A percentile compares a stretch with the other conserved stretches of the same genome.
These are phyloP conservation scores for Ips typographus DNA, from an alignment of 1,140 invertebrate genomes.

Conservation along the genomic window DNA sequence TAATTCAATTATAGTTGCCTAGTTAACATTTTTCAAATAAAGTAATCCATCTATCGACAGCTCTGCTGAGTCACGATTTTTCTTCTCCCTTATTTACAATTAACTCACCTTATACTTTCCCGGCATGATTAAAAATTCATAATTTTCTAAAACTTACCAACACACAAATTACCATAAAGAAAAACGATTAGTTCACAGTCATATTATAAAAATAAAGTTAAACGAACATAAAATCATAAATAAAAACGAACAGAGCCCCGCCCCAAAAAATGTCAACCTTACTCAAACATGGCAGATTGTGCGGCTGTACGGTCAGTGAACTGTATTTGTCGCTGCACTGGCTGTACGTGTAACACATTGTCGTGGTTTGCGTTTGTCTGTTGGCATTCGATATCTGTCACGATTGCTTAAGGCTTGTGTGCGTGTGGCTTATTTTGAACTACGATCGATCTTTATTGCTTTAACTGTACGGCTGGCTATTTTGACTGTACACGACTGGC, in stretches of 20 bases:
- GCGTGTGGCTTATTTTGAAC: slow-evolving; percentile 3
- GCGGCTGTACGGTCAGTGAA: slow-evolving; percentile 10
- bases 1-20: too few species aligned
- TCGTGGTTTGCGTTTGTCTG: slow-evolving; percentile 5
- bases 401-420: slow-evolving; percentile 12
- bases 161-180: too few species aligned
- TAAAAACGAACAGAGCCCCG: slow-evolving; percentile 1
- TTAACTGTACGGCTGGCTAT: background rate
- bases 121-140: too few species aligned
- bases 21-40: too few species aligned
- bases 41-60: too few species aligned
- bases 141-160: too few species aligned
- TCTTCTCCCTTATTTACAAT: too few species aligned
- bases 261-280: slow-evolving; percentile 16
- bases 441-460: background rate
- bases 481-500: too few species aligned
- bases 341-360: slow-evolving; percentile 7
- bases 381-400: too few species aligned
- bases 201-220: background rate
- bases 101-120: too few species aligned
- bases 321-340: slow-evolving; percentile 11
- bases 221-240: slow-evolving; percentile 10
- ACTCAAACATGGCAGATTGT: slow-evolving; percentile 20
- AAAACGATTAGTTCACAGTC: too few species aligned
- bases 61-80: too few species aligned